Evolutionary conservation across 2,113 vertebrate genomes (phyloP).

Genomic region (Labeo rohita): DNA sequence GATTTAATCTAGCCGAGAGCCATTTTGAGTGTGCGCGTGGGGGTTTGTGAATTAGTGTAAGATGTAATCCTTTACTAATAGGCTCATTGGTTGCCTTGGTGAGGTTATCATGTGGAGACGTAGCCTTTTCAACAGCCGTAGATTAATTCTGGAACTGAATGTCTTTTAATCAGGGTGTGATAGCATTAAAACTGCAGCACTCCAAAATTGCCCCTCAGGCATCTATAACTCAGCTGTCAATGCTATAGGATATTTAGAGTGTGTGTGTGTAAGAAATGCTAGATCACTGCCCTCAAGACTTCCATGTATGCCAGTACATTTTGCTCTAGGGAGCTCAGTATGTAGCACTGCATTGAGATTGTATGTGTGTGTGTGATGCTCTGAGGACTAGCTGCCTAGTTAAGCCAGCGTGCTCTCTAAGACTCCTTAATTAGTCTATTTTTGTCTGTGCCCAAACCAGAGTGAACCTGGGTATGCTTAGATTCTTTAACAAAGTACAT

Average conservation of each 20-base stretch:
- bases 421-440: slow-evolving; percentile 78
- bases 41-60: slow-evolving; percentile 66
- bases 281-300: slow-evolving; percentile 11
- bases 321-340: background rate
- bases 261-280: background rate
- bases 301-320: slow-evolving; percentile 17
- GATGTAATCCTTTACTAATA: slow-evolving; percentile 78
- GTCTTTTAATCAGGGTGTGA: slow-evolving; percentile 11
- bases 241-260: background rate
- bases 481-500: slow-evolving; percentile 62
- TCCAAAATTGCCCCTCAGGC: background rate
- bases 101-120: slow-evolving; percentile 50
- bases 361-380: slow-evolving; percentile 53
- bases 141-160: slow-evolving; percentile 55
- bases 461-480: slow-evolving; percentile 64
- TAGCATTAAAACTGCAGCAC: slow-evolving; percentile 6
- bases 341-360: background rate
- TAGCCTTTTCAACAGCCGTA: slow-evolving; percentile 44
- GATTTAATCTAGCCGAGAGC: slow-evolving; percentile 75
- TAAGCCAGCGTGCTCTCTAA: slow-evolving; percentile 74
- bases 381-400: slow-evolving; percentile 70
- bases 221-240: slow-evolving; percentile 31
- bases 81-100: slow-evolving; percentile 66
- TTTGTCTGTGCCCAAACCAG: slow-evolving; percentile 61
- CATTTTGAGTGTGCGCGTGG: slow-evolving; percentile 58